Evolutionary conservation across 2,113 vertebrate genomes (phyloP), one percentile per base, ranked within the genome.

Genomic region (Grallaria varia): DNA sequence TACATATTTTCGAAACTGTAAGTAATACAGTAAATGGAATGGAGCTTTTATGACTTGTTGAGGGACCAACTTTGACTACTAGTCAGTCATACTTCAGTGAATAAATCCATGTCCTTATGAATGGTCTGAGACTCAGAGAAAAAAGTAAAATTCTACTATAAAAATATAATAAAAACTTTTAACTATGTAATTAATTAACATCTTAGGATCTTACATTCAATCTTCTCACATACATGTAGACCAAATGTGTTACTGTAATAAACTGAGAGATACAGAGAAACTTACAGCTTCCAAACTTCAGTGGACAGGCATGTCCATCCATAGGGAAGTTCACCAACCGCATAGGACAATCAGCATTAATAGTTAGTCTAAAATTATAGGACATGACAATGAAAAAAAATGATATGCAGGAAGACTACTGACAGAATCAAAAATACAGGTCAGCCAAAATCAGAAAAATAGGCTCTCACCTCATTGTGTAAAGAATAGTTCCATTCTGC

Each of bases 281-380:
- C 99, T 99, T 98, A 99, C 99, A 99, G 97, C 99, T 99, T 97
- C 99, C 99, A 98, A 99, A 99, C 97, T 99, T 99, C 87, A 99
- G 97, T 19, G 99, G 99, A 88, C 99, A 99, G 66, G 99, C 99
- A 33, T 99, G 99, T 50, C 99, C 99, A 82, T 99, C 99, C 99
- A 99, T 99, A 24, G 99, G 99, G 96, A 99, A 99, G 97, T 99
- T 98, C 95, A 99, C 98, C 49, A 99, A 96, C 87, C 98, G 98
- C 99, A 99, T 99, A 12, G 99, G 99, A 96, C 99, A 99, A 93
- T 99, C 98, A 7, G 99, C 99, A 84, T 98, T 99, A 93, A 99
- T 99, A 50, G 99, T 99, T 80, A 99, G 97, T 97, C 99, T 99
- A 95, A 90, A 95, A 87, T n/a, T 40, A 79, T 60, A 87, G 75